Conservation (phyloP, 2,113 vertebrate genomes). For the Phaethon lepturus region DNA sequence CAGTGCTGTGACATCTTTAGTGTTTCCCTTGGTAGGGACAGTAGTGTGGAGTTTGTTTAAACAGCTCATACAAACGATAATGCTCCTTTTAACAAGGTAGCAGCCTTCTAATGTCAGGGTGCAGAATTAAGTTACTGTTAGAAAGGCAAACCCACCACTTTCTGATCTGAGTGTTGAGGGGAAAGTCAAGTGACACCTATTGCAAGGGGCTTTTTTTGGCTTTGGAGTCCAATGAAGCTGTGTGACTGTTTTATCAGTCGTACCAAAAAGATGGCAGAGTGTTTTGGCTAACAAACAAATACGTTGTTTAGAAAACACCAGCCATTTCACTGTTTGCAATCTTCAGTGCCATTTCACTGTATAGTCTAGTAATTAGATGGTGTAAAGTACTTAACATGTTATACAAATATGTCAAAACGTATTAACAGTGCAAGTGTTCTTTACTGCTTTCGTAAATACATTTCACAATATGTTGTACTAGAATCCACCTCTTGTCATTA, state of each 20-base stretch:
- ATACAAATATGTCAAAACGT: conserved; percentile 14
- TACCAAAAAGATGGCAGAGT: not conserved
- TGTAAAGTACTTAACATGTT: conserved; percentile 30
- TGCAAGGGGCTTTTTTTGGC: not conserved
- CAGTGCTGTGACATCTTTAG: not conserved
- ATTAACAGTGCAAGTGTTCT: not conserved
- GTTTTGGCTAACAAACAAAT: conserved; percentile 13
- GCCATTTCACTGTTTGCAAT: not conserved
- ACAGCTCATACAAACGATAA: not conserved
- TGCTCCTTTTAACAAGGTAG: not conserved
- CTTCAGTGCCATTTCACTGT: not conserved
- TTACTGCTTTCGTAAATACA: not conserved
- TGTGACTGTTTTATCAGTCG: not conserved
- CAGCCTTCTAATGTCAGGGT: not conserved
- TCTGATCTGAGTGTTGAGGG: not conserved
- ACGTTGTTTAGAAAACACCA: not conserved
- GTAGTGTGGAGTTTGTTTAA: not conserved
- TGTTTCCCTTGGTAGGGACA: not conserved
- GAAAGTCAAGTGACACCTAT: not conserved
- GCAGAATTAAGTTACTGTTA: not conserved
- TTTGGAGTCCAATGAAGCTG: not conserved
- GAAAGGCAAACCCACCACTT: not conserved
- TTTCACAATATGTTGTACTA: not conserved
- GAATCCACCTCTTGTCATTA: not conserved
- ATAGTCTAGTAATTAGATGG: not conserved